phyloP scores from a whole-genome alignment of 2,797 vertebrate species.

The Babyrousa celebensis region DNA sequence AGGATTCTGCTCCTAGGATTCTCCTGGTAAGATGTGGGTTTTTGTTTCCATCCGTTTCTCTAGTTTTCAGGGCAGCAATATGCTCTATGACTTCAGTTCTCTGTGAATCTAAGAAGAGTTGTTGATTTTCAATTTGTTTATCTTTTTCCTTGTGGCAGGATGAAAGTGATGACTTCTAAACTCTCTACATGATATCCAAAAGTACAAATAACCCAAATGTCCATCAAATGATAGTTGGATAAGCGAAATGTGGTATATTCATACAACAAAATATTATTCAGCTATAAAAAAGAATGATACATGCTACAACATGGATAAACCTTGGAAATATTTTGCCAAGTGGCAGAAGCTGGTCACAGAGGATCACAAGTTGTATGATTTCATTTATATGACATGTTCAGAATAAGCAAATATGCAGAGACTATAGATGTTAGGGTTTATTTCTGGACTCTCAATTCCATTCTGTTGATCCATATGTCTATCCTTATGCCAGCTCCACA shows the following conservation, averaged over 20 bases:
- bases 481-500: background rate
- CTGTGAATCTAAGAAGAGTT: conserved; percentile 10
- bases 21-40: background rate
- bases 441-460: background rate
- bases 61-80: background rate
- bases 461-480: background rate
- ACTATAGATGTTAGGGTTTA: background rate
- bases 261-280: background rate
- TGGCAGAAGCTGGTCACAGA: background rate
- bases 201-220: background rate
- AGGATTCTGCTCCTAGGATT: background rate
- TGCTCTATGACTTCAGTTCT: background rate
- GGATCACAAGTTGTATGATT: background rate
- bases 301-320: background rate
- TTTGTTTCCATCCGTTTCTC: background rate
- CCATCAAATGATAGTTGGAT: background rate
- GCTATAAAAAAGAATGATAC: background rate
- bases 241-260: background rate
- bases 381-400: background rate
- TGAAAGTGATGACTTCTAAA: background rate
- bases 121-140: background rate
- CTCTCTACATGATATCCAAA: background rate
- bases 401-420: background rate
- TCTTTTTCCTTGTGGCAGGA: background rate
- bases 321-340: background rate